Percentiles rank a stretch among this genome's conserved stretches.
Evolutionary conservation across 1,140 invertebrate genomes (phyloP).

Genomic region (Pseudomyrmex concolor): DNA sequence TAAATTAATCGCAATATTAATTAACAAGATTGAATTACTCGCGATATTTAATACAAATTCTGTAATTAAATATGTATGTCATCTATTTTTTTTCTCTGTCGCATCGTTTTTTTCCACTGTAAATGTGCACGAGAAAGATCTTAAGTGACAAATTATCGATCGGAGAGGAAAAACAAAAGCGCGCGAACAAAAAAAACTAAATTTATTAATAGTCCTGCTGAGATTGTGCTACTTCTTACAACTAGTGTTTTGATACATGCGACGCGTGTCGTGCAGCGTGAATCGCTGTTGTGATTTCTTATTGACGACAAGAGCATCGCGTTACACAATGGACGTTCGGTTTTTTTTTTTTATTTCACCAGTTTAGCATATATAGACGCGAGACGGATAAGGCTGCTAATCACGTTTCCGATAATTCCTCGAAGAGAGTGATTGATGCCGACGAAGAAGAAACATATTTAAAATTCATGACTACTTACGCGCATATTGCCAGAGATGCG

Average conservation of each 20-base stretch:
- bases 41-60: neutral
- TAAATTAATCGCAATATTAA: neutral
- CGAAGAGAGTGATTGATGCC: conserved; percentile 13
- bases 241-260: conserved; percentile 60
- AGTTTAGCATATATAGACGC: conserved; percentile 29
- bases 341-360: conserved; percentile 77
- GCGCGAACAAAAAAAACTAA: neutral
- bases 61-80: neutral
- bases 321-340: conserved; percentile 66
- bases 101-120: too few species aligned
- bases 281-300: conserved; percentile 63
- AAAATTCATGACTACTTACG: conserved; percentile 4
- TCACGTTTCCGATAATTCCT: conserved; percentile 4
- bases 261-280: conserved; percentile 50
- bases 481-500: neutral
- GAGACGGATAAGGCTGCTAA: conserved; percentile 17
- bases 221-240: conserved; percentile 43
- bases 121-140: neutral
- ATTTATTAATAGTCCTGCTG: conserved; percentile 42
- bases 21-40: conserved; percentile 13
- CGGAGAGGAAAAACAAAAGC: conserved; percentile 7
- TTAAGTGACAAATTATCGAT: neutral
- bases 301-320: conserved; percentile 54
- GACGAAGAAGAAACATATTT: conserved; percentile 33
- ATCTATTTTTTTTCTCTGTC: neutral